Conservation (phyloP, 2,797 vertebrate genomes). For the Pipistrellus pygmaeus region DNA sequence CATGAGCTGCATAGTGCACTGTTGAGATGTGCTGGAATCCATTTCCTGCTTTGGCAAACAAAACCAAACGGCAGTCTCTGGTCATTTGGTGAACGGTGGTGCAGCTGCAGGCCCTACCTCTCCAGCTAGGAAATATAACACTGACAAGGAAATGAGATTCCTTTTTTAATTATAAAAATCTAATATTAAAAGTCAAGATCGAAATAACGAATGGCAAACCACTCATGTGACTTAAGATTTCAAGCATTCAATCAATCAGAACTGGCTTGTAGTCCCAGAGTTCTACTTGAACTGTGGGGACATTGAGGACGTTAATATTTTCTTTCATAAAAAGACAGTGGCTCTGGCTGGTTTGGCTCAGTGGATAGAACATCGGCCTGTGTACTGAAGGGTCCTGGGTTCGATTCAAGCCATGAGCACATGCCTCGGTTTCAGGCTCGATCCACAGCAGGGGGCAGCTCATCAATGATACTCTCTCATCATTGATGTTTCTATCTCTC, state of each 20-base stretch:
- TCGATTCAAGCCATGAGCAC: too few relatives aligned
- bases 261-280: neutral
- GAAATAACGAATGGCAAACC: conserved; percentile 25
- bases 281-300: neutral
- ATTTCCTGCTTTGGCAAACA: neutral
- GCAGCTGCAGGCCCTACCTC: neutral
- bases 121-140: neutral
- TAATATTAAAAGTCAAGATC: conserved; percentile 47
- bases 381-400: too few relatives aligned
- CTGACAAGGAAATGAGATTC: neutral
- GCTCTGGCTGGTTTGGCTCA: too few relatives aligned
- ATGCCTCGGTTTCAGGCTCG: too few relatives aligned
- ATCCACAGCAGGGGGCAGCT: too few relatives aligned
- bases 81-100: neutral
- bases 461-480: too few relatives aligned
- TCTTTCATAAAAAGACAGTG: neutral
- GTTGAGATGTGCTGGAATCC: neutral
- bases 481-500: too few relatives aligned
- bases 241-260: neutral
- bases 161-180: neutral
- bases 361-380: too few relatives aligned
- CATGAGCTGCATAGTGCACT: neutral
- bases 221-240: neutral
- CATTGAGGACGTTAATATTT: neutral
- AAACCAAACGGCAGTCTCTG: neutral